Conservation (phyloP, 23 tunicate genomes). For the Styela clava region DNA sequence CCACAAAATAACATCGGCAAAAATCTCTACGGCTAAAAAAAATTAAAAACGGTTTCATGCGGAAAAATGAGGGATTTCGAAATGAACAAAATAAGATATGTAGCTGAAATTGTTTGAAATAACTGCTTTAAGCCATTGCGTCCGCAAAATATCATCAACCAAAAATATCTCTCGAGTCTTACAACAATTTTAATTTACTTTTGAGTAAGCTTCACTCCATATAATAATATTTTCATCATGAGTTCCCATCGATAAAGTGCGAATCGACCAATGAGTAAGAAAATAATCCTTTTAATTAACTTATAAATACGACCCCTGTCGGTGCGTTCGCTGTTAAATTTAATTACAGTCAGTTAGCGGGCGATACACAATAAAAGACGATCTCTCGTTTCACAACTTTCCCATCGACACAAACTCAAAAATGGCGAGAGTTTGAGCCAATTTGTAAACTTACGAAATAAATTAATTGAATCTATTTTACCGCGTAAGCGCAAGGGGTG, state of each 20-base stretch:
- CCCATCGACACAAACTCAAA: not conserved
- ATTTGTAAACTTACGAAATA: not conserved
- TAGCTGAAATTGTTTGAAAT: no score
- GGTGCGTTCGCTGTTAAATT: not conserved
- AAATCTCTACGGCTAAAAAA: no score
- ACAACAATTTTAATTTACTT: no score
- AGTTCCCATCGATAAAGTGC: not conserved
- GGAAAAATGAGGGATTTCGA: no score
- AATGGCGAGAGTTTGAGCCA: not conserved
- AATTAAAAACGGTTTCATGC: no score
- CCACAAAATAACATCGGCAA: no score
- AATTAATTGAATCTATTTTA: not conserved
- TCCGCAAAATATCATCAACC: no score
- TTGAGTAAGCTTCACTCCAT: no score
- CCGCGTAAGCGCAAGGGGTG: not conserved
- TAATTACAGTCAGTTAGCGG: not conserved
- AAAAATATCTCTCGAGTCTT: no score
- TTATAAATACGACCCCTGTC: conserved; percentile 30
- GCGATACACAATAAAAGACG: not conserved
- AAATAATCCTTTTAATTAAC: conserved; percentile 16
- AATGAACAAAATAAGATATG: no score
- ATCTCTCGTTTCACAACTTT: not conserved
- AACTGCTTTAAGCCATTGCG: no score
- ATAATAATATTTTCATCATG: no score
- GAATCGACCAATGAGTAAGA: conserved; percentile 9